These are phyloP conservation scores for Oryctes rhinoceros DNA, from an alignment of 1,140 invertebrate genomes.

Conservation along the genomic window DNA sequence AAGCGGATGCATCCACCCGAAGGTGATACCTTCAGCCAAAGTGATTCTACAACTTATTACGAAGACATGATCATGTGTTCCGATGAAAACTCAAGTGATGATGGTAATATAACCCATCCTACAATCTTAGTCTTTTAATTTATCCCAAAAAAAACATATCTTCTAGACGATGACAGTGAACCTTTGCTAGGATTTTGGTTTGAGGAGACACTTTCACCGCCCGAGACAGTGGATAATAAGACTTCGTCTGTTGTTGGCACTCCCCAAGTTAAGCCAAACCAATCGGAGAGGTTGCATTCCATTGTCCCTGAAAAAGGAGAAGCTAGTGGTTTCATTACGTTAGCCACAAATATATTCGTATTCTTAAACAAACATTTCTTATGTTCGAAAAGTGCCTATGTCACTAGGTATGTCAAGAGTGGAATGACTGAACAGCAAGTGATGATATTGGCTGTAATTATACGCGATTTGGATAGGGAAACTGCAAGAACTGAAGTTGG, in stretches of 20 bases:
- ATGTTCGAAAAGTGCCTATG: conserved; percentile 67
- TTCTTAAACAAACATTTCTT: conserved; percentile 71
- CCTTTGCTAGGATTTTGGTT: conserved; percentile 92
- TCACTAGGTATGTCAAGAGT: conserved; percentile 68
- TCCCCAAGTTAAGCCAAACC: conserved; percentile 58
- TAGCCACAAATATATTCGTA: conserved; percentile 80
- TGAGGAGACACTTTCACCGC: conserved; percentile 87
- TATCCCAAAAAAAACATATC: not conserved
- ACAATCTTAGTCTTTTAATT: not conserved
- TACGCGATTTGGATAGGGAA: conserved; percentile 87
- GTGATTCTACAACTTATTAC: conserved; percentile 92
- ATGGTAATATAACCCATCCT: conserved; percentile 66
- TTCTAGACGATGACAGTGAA: conserved; percentile 80
- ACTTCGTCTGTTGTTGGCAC: conserved; percentile 63
- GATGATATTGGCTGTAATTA: conserved; percentile 81
- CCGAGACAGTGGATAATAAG: conserved; percentile 72
- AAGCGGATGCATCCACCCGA: conserved; percentile 80
- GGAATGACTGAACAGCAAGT: conserved; percentile 79
- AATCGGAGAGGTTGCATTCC: conserved; percentile 53
- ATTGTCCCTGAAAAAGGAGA: conserved; percentile 91
- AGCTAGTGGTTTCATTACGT: conserved; percentile 84
- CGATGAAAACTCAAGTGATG: conserved; percentile 86
- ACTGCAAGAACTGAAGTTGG: conserved; percentile 81
- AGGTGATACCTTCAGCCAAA: conserved; percentile 83
- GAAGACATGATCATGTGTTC: conserved; percentile 91